phyloP scores from a whole-genome alignment of 2,113 vertebrate genomes.

The Perognathus longimembris region DNA sequence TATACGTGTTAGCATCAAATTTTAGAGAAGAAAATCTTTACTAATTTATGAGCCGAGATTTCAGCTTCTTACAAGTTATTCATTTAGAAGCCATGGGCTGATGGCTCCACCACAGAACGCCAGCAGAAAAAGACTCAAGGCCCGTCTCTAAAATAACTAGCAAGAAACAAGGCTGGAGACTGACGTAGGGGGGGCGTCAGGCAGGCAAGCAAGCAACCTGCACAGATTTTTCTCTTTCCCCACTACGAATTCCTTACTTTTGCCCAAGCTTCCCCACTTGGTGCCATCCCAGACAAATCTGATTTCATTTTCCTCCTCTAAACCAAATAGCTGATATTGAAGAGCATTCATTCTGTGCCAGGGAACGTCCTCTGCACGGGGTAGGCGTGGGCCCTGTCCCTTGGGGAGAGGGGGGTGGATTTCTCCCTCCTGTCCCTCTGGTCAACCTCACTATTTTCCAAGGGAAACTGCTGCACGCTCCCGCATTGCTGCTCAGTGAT shows the following conservation, averaged over 20 bases:
- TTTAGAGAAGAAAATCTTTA: not conserved
- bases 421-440: not conserved
- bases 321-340: not conserved
- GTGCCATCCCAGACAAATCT: not conserved
- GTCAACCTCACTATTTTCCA: not conserved
- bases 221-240: not conserved
- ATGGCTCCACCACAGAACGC: no score
- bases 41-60: not conserved
- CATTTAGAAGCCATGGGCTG: no score
- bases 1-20: not conserved
- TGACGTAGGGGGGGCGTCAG: no score
- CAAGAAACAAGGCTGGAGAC: no score
- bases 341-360: not conserved
- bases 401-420: not conserved
- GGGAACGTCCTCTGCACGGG: not conserved
- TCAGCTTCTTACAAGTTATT: not conserved
- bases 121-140: no score
- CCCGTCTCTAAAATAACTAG: no score
- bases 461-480: constrained; percentile 17
- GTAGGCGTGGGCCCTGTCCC: not conserved
- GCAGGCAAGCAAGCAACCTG: no score
- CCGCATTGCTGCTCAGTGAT: constrained; percentile 4
- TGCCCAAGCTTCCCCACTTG: not conserved
- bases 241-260: not conserved
- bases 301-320: not conserved